Conservation (phyloP, 2,888 invertebrate genomes). For the Noctua janthe region DNA sequence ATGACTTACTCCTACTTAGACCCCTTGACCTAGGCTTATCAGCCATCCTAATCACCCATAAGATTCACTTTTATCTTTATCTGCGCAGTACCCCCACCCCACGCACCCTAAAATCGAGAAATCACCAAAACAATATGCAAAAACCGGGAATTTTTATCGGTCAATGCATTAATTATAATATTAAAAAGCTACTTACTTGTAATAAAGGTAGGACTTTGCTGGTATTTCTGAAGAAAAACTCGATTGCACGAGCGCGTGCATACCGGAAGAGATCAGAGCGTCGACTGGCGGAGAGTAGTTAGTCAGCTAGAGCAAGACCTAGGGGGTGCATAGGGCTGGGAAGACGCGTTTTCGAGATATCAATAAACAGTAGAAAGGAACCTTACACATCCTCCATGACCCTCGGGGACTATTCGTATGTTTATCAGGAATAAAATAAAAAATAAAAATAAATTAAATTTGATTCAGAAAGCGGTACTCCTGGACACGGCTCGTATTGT, state of each 20-base stretch:
- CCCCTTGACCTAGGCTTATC: too few species aligned
- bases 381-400: too few species aligned
- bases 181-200: neutral
- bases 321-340: neutral
- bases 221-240: neutral
- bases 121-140: neutral
- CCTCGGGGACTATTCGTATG: too few species aligned
- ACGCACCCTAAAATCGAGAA: neutral
- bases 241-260: neutral
- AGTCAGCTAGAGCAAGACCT: neutral
- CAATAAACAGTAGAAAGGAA: too few species aligned
- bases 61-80: neutral
- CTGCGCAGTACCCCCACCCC: neutral
- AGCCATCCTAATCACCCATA: neutral
- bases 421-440: too few species aligned
- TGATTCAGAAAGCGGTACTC: too few species aligned
- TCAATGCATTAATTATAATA: neutral
- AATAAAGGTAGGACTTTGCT: neutral
- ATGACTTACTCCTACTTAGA: neutral
- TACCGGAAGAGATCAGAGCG: neutral
- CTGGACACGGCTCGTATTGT: too few species aligned
- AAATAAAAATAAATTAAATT: too few species aligned
- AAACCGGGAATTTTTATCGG: neutral
- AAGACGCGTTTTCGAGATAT: neutral
- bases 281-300: neutral